Base-by-base conservation (phyloP, 1,140 invertebrate species). In the Mactra quadrangularis region DNA sequence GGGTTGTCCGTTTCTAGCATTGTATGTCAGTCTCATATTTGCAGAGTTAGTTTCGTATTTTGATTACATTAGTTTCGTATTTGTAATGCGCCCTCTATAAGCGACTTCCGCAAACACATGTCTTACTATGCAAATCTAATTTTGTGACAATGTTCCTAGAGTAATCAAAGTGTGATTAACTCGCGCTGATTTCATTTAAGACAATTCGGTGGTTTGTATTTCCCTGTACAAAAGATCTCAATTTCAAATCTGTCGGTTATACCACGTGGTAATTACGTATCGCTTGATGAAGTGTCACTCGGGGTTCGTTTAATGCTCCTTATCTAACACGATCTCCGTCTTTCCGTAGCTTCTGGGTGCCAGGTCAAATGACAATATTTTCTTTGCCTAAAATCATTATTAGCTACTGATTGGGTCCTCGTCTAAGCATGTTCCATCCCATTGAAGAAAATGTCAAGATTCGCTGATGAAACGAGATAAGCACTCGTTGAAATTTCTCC, bases 251-350 rank as follows among this genome's bases (percentile, higher is more conserved):
- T 27, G 62, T 66, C 62, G 41, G 38, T 66, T 38, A 41, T 27
- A 66, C 62, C 38, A 38, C 38, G 27, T 22, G 35, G 38, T 66
- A 66, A 66, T 66, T 47, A 45, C 41, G 41, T 31, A 7, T 38
- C 38, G 25, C 33, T 66, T 66, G 62, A 66, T 66, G n/a, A 66
- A 66, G 62, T 66, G 62, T 17, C 62, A 66, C 19, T 66, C 62
- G 27, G 9, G n/a, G 9, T 29, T 66, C 41, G 62, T 55, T 55
- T 9, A 55, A 55, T 27, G 52, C 4, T 27, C 15, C 64, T 50
- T 50, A 68, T 68, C 64, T 50, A 2, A 19, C 45, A 27, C 1
- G 11, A 50, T 68, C 22, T 2, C 64, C 27, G 27, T 41, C 22
- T 31, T 47, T 29, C 31, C 3, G 9, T 41, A 31, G 35, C 41